Conservation (phyloP, 2,888 invertebrate genomes). For the Drosophila leonis region DNA sequence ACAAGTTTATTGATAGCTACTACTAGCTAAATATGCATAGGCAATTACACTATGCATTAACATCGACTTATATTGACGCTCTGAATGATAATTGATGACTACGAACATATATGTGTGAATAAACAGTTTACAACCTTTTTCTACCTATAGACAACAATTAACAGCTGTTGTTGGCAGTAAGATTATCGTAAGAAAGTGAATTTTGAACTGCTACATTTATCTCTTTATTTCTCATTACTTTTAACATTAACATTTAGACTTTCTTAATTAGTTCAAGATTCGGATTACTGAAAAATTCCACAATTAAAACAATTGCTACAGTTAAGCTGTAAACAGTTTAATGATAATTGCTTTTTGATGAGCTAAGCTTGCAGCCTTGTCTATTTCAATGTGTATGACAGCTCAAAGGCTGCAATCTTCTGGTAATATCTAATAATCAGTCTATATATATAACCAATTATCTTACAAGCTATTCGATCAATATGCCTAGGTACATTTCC, state of each 20-base stretch:
- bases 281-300: neutral
- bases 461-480: neutral
- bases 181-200: neutral
- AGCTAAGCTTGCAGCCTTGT: neutral
- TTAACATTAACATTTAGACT: neutral
- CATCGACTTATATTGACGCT: neutral
- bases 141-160: neutral
- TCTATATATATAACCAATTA: neutral
- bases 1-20: neutral
- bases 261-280: neutral
- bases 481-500: slow-evolving; percentile 38
- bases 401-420: neutral
- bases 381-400: neutral
- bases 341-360: slow-evolving; percentile 5
- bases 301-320: neutral
- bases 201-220: neutral
- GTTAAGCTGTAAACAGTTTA: neutral
- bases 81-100: neutral
- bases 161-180: neutral
- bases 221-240: no score
- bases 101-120: no score
- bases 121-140: neutral
- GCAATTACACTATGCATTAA: neutral
- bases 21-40: neutral
- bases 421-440: neutral